Evolutionary conservation across 37 sponge, comb jelly and placozoan species (phyloP), one percentile per base, ranked within the genome.

Genomic region (Oscarella lobularis): DNA sequence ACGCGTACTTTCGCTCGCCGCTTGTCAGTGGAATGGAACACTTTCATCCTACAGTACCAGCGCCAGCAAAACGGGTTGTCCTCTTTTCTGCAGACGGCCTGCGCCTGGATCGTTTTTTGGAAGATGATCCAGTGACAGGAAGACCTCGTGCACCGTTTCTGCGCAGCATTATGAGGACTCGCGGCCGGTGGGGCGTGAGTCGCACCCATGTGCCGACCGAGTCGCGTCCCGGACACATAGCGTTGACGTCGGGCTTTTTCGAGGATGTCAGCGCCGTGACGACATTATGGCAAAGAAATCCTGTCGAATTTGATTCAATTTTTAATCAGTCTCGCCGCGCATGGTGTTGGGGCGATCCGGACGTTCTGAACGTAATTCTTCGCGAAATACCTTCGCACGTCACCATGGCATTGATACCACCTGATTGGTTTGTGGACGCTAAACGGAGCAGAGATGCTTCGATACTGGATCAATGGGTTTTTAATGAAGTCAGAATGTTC

Each of bases 181-280:
- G 68, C 66, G 94, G 94, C 0, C 34, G 82, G 0, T 93, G 94
- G 94, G 94, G 94, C 1, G 83, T 93, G 32, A 82, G 85, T 34
- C 89, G 86, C 78, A 86, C 89, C 1, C 85, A 81, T 31, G 92
- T 91, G 1, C 92, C 92, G 41, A 91, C 92, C 9, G 92, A 91
- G 79, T 84, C 92, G 0, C 67, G 92, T 33, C 92, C 92, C 9
- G 85, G 92, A 29, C 92, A 91, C 66, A 86, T 92, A 1, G 93
- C 89, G 3, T 31, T 88, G 38, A 81, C 83, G 41, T 86, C 89
- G 1, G 89, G 89, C 2, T 75, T 92, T 39, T 92, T 88, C 75
- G 89, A 88, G 67, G 93, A 88, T 41, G 89, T 92, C 31, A 88
- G 89, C 75, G 89, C 89, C 30, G 93, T 88, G 37, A 88, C 89